Percentiles rank a stretch among this genome's conserved stretches.
Evolutionary conservation across 2,797 vertebrate species (phyloP).

Genomic region (Sarcophilus harrisii): DNA sequence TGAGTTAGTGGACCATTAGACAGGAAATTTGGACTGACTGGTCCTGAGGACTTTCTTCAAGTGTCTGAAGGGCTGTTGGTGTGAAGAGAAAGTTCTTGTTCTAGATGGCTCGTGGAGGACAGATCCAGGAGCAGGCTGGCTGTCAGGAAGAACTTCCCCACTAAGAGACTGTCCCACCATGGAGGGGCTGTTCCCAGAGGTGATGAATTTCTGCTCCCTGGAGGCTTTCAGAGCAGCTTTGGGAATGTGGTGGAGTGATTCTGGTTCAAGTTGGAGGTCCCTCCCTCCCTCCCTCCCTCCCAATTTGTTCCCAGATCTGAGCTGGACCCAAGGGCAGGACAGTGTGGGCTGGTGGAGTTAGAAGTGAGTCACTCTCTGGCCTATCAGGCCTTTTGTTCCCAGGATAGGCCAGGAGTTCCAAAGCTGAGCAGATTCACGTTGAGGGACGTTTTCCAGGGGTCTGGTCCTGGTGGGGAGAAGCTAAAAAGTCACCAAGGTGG

Average conservation of each 20-base stretch:
- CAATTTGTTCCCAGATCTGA: neutral
- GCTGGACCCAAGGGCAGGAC: neutral
- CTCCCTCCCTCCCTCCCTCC: neutral
- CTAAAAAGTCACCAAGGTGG: neutral
- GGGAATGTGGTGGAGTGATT: neutral
- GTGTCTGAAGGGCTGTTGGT: neutral
- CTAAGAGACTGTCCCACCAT: neutral
- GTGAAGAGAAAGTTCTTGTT: neutral
- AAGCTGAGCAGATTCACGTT: neutral
- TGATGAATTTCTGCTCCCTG: neutral
- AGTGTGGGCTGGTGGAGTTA: neutral
- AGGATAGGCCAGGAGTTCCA: neutral
- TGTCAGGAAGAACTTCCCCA: neutral
- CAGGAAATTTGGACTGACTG: neutral
- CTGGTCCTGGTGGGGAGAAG: neutral
- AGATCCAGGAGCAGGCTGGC: neutral
- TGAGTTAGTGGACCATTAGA: neutral
- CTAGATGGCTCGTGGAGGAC: neutral
- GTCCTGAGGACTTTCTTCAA: neutral
- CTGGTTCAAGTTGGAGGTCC: neutral
- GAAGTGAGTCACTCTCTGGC: neutral
- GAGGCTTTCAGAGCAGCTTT: neutral
- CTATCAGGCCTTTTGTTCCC: neutral
- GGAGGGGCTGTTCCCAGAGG: neutral
- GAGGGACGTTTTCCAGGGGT: no score